Percentiles rank a stretch among this genome's conserved stretches.
Conservation (phyloP, 2,888 invertebrate species). For the Thyatira batis region DNA sequence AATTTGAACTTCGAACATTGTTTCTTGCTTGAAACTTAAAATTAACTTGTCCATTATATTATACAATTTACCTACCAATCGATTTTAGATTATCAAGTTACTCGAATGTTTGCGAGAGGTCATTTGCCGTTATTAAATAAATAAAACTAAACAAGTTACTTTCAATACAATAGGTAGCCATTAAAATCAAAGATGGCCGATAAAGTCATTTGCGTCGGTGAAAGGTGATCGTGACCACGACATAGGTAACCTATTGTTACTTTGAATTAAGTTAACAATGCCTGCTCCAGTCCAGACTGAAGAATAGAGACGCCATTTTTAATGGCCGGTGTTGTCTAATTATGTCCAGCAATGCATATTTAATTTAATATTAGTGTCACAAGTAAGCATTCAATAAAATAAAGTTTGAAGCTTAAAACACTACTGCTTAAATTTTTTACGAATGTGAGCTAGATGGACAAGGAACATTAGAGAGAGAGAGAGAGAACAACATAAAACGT, state of each 20-base stretch:
- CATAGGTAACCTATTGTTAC: slow-evolving; percentile 41
- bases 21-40: background rate
- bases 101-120: background rate
- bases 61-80: no score
- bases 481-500: no score
- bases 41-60: background rate
- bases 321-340: slow-evolving; percentile 3
- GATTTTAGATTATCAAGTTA: background rate
- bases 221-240: slow-evolving; percentile 57
- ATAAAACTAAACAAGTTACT: slow-evolving; percentile 6
- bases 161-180: slow-evolving; percentile 18
- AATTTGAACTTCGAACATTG: background rate
- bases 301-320: slow-evolving; percentile 19
- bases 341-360: background rate
- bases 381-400: no score
- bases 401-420: no score
- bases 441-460: no score
- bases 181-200: slow-evolving; percentile 36
- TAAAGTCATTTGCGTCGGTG: slow-evolving; percentile 51
- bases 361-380: no score
- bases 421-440: no score
- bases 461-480: no score
- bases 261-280: slow-evolving; percentile 30
- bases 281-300: slow-evolving; percentile 22
- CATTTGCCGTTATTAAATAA: slow-evolving; percentile 13